A percentile compares a stretch with the other conserved stretches of the same genome.
phyloP scores from a whole-genome alignment of 2,113 vertebrate species.

The Uria aalge region DNA sequence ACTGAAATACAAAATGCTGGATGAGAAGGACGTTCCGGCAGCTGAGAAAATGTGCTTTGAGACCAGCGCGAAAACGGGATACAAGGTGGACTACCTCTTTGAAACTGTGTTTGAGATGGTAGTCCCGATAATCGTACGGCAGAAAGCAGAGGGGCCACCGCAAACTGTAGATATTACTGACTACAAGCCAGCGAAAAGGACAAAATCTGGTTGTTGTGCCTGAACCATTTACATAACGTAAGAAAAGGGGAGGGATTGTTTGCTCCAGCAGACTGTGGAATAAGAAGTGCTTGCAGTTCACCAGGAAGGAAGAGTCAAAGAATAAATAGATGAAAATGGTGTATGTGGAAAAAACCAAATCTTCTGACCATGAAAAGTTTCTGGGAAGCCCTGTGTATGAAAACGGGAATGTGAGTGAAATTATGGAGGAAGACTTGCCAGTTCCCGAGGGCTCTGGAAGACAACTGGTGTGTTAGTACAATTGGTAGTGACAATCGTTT shows the following conservation, averaged over 20 bases:
- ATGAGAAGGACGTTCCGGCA: slow-evolving; percentile 80
- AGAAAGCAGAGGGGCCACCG: slow-evolving; percentile 75
- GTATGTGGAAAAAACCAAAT: neutral
- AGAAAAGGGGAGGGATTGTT: neutral
- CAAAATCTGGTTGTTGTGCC: slow-evolving; percentile 74
- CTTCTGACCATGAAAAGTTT: neutral
- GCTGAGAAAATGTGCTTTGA: slow-evolving; percentile 95
- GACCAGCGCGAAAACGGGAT: slow-evolving; percentile 94
- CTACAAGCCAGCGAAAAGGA: slow-evolving; percentile 59
- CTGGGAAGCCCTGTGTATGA: neutral
- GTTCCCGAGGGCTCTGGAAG: neutral
- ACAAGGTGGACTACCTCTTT: slow-evolving; percentile 90
- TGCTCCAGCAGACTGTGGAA: neutral
- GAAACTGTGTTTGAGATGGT: slow-evolving; percentile 92
- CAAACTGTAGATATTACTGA: slow-evolving; percentile 86
- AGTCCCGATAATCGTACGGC: slow-evolving; percentile 83
- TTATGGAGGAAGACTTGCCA: neutral
- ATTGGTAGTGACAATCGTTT: neutral
- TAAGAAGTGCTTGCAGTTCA: neutral
- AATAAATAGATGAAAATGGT: neutral
- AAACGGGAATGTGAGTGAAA: neutral
- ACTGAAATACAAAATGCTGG: slow-evolving; percentile 87
- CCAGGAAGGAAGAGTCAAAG: neutral
- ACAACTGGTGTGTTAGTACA: neutral
- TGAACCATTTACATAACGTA: neutral